Evolutionary conservation across 53 echinoderm and acorn worm species (phyloP), one percentile per base, ranked within the genome.

Genomic region (Patiria pectinifera): DNA sequence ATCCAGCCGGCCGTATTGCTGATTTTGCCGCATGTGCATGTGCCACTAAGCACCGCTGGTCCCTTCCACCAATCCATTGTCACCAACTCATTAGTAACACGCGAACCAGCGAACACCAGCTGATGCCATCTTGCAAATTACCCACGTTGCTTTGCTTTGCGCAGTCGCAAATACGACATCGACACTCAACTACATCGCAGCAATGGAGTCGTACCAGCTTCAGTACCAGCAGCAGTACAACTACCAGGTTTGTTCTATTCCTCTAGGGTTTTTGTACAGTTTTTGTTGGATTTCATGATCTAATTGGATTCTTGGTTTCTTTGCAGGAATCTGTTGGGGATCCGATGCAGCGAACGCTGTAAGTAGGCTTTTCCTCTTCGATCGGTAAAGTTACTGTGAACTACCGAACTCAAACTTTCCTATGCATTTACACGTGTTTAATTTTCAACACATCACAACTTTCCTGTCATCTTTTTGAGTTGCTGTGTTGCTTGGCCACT

Each of bases 61-160:
- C 48, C 4, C 49, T 48, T 72, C 47, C 15, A 19, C 71, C 35
- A 62, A 35, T 45, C 49, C 86, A 75, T 75, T 85, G 69, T 85
- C 43, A 43, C 69, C 85, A 2, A 45, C 59, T 59, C 83, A 83
- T 45, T 66, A 85, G 48, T 78, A 53, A 35, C 77, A 60, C 87
- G 87, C 87, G 87, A 59, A 87, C 87, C 87, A 76, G 87, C 78
- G 80, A 90, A 45, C 19, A 21, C 90, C 90, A 90, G 81, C 90
- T 90, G 90, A 90, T 47, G 90, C 90, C 79, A 87, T 87, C 69
- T 90, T 90, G 90, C 46, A 59, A 80, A 90, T 90, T 81, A 81
- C 80, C 80, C 90, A 90, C 81, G 81, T 80, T 90, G 90, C 90
- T 47, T 80, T 66, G 90, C 90, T 63, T 63, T 90, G 90, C 90